Base-by-base conservation (phyloP, 2,888 invertebrate genomes). In the Clunio marinus region DNA sequence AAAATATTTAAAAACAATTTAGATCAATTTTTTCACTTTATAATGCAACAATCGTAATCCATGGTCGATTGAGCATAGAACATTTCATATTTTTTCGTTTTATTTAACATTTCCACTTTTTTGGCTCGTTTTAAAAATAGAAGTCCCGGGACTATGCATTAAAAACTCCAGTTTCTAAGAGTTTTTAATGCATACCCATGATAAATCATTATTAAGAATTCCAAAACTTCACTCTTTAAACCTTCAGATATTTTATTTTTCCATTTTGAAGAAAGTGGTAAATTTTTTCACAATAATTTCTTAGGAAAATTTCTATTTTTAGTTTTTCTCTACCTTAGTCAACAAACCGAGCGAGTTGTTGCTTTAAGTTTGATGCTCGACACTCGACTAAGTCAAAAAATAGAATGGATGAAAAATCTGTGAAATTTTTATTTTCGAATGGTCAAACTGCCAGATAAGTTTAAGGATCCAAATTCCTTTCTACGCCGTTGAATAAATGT, bases 331-430 rank as follows among this genome's bases (percentile, higher is more conserved):
- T 17, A 57, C 57, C 57, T 57, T 25, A 27, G n/a, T 22, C 20
- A 22, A 57, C 25, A 57, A 15, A 15, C 22, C 27, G 27, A 24
- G 27, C 57, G 13, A 25, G 25, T 57, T 57, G 45, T 27, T 57
- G 57, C 27, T 24, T 15, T 25, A 22, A 25, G 25, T 27, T 63
- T 63, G 45, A 63, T 25, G 28, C n/a, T 46, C 46, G 15, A 28
- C 46, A 63, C 63, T 63, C 63, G 46, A 63, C 63, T 63, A 22
- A 45, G 46, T 8, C 28, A 15, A 46, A 46, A 57, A 57, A 27
- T 57, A 27, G n/a, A 57, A 13, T 57, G 57, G 22, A 22, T 51
- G 2, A 57, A 57, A 27, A n/a, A 7, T n/a, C n/a, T 27, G 27
- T n/a, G n/a, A 27, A 57, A 45, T 7, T 3, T 15, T 13, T 15